A percentile compares a stretch with the other conserved stretches of the same genome.
Conservation (phyloP, 53 echinoderm and acorn worm genomes). For the Echinarachnius parma region DNA sequence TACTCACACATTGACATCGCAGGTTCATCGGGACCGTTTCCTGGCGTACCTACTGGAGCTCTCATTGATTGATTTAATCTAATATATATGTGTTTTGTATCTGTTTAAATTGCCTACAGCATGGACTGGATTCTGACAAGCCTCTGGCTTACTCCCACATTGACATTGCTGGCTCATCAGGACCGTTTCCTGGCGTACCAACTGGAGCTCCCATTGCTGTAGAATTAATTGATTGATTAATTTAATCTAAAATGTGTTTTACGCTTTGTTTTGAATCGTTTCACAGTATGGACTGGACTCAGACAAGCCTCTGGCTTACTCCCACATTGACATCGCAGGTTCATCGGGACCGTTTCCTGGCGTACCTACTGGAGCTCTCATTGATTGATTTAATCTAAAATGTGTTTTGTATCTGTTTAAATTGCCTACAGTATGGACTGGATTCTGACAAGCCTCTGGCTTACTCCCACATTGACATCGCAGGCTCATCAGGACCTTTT, state of each 20-base stretch:
- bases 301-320: conserved; percentile 58
- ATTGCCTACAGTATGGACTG: conserved; percentile 87
- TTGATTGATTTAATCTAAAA: too few relatives aligned
- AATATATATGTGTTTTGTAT: too few relatives aligned
- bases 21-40: conserved; percentile 92
- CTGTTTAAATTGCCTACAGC: too few relatives aligned
- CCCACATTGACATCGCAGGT: conserved; percentile 92
- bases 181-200: conserved; percentile 94
- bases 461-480: conserved; percentile 92
- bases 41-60: conserved; percentile 93
- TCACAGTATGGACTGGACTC: conserved; percentile 92
- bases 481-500: conserved; percentile 92
- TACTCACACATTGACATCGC: conserved; percentile 95
- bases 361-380: conserved; percentile 89
- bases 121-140: conserved; percentile 67
- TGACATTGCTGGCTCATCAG: conserved; percentile 93
- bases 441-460: conserved; percentile 62
- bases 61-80: too few relatives aligned
- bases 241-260: too few relatives aligned
- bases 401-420: too few relatives aligned
- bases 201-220: conserved; percentile 87
- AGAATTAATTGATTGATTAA: too few relatives aligned
- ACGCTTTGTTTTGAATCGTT: too few relatives aligned
- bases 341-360: conserved; percentile 96
- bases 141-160: conserved; percentile 82